phyloP scores from a whole-genome alignment of 2,113 vertebrate species.

The Tenrec ecaudatus region DNA sequence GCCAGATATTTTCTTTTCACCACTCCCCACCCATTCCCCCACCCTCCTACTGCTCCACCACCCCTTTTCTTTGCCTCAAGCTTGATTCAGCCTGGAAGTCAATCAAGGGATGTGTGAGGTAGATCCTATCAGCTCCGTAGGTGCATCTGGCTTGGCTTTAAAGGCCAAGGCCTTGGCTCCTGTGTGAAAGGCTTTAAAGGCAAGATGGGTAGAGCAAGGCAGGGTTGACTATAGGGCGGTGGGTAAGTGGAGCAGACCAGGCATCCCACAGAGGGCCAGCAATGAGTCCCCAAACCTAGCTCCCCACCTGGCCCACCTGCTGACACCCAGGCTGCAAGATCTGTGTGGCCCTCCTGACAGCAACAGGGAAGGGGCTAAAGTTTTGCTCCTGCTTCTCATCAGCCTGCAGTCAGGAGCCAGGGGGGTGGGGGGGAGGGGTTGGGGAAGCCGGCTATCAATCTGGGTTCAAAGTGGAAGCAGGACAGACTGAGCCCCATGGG shows the following conservation, averaged over 20 bases:
- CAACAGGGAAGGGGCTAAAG: not conserved
- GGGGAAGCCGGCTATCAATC: not conserved
- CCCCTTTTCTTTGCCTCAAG: slow-evolving; percentile 39
- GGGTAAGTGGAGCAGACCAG: not conserved
- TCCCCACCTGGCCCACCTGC: not conserved
- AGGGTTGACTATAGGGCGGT: not conserved
- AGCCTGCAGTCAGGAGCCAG: not conserved
- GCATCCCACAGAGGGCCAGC: not conserved
- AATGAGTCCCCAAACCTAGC: not conserved
- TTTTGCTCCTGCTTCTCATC: not conserved
- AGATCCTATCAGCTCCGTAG: slow-evolving; percentile 70
- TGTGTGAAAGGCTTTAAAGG: slow-evolving; percentile 79
- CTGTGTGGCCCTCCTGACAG: not conserved
- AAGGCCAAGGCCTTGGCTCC: slow-evolving; percentile 45
- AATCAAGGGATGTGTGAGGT: slow-evolving; percentile 82
- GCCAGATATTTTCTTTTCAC: slow-evolving; percentile 85
- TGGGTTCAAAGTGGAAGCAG: slow-evolving; percentile 14
- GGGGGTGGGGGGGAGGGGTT: no score
- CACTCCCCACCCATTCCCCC: not conserved
- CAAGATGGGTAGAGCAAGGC: slow-evolving; percentile 77
- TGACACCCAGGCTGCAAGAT: not conserved
- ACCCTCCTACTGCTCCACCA: not conserved
- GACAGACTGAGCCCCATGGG: not conserved
- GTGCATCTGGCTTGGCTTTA: slow-evolving; percentile 77
- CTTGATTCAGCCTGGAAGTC: slow-evolving; percentile 74